Base-by-base conservation (phyloP, 2,888 invertebrate species). In the Glaucopsyche alexis region DNA sequence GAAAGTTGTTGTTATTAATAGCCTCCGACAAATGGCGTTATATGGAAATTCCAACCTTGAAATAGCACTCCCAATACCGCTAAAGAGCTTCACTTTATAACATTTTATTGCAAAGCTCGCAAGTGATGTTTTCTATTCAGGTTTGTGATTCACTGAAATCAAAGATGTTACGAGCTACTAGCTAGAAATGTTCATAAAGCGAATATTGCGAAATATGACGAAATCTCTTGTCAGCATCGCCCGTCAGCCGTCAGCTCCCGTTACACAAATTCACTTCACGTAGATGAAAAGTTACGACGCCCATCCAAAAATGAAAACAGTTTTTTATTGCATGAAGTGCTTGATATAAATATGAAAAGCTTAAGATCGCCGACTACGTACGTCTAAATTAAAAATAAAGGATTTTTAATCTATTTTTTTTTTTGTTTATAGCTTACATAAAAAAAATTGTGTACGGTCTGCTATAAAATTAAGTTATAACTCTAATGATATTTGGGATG, bases 221-320 rank as follows among this genome's bases (percentile, higher is more conserved):
- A 60, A 60, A 60, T 38, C 60, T 38, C 29, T 60, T 7, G 60
- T 60, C 60, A 60, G 38, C 60, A 60, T 60, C 60, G 60, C 60
- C 60, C 6, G 60, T 29, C 60, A 19, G 19, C 55, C 60, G 60
- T 29, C 60, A 13, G 11, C 7, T 29, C 60, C 60, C 60, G 14
- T 38, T 60, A 60, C 29, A 60, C 29, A 60, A 55, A 55, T 55
- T 55, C 19, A 19, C 55, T 55, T 60, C 60, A 60, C 60, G 60
- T 60, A 60, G 60, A 60, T 38, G 60, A 60, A 60, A 60, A 60
- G 60, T 60, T 60, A 38, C 14, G 60, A 60, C 60, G 16, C 60
- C 29, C 29, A 60, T 60, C 29, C 60, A 60, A 38, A 38, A 38
- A 60, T 60, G 13, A 60, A 47, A 47, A 38, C 60, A 60, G 29